Percentiles rank a stretch among this genome's conserved stretches.
These are phyloP conservation scores for Puntigrus tetrazona DNA, from an alignment of 2,113 vertebrate genomes.

Conservation along the genomic window DNA sequence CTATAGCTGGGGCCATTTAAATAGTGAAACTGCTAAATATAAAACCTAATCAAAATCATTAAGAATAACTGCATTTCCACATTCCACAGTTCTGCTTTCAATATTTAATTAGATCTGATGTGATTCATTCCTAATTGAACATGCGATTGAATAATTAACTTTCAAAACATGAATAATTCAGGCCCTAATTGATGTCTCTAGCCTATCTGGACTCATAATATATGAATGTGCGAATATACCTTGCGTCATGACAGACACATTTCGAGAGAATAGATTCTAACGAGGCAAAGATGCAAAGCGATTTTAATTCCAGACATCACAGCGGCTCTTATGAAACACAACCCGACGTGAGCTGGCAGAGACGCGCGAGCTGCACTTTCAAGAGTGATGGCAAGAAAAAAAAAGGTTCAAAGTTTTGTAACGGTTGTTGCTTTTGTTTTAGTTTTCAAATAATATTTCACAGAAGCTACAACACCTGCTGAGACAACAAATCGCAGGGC, in stretches of 20 bases:
- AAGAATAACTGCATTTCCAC: slow-evolving; percentile 21
- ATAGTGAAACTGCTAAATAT: slow-evolving; percentile 41
- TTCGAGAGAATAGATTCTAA: slow-evolving; percentile 1
- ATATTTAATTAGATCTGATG: slow-evolving; percentile 54
- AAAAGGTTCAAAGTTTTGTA: slow-evolving; percentile 4
- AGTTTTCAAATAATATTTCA: slow-evolving; percentile 20
- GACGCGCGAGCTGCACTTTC: background rate
- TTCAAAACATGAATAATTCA: slow-evolving; percentile 60
- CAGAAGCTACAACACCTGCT: slow-evolving; percentile 28
- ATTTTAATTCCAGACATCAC: slow-evolving; percentile 14
- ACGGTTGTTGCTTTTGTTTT: slow-evolving; percentile 25
- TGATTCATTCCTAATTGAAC: slow-evolving; percentile 62
- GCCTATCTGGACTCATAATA: slow-evolving; percentile 32
- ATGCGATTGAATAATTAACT: slow-evolving; percentile 62
- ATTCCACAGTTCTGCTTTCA: slow-evolving; percentile 42
- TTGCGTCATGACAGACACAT: slow-evolving; percentile 4
- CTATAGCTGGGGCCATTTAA: background rate
- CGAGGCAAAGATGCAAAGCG: slow-evolving; percentile 11
- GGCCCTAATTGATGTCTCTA: slow-evolving; percentile 52
- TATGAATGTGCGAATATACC: slow-evolving; percentile 47
- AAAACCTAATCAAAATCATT: slow-evolving; percentile 41
- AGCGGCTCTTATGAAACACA: background rate
- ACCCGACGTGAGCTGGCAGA: background rate
- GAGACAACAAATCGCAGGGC: slow-evolving; percentile 38
- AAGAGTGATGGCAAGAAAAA: background rate